These are phyloP conservation scores for Ovibos moschatus DNA, from an alignment of 2,113 vertebrate genomes.

Conservation along the genomic window DNA sequence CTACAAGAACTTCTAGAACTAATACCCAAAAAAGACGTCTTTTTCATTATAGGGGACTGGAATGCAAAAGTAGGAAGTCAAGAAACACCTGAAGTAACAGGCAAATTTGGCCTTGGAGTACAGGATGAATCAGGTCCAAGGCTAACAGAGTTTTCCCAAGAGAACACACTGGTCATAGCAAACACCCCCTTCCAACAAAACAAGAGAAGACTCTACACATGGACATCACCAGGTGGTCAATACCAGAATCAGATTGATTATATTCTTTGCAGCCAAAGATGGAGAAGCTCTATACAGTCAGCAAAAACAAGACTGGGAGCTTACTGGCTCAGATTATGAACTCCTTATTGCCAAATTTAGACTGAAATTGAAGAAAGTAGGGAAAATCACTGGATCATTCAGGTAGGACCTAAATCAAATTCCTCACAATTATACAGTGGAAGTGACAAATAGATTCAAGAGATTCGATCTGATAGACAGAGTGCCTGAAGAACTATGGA, in stretches of 20 bases:
- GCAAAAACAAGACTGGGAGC: not conserved
- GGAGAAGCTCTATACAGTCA: not conserved
- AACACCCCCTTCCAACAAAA: not conserved
- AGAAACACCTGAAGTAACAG: not conserved
- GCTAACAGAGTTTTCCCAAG: not conserved
- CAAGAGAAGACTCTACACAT: not conserved
- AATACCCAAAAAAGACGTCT: accelerated
- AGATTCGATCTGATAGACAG: not conserved
- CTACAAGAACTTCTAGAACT: not conserved
- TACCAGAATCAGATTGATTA: not conserved
- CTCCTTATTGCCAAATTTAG: not conserved
- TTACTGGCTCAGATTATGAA: not conserved
- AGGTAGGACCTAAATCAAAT: not conserved
- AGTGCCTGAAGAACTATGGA: not conserved
- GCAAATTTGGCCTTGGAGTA: not conserved
- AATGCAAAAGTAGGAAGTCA: not conserved
- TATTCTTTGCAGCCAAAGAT: not conserved
- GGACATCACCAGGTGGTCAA: not conserved
- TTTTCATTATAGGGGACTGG: not conserved
- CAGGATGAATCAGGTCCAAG: not conserved
- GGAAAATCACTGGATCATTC: not conserved
- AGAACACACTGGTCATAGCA: not conserved
- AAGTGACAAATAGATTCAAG: not conserved
- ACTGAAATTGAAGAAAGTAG: not conserved
- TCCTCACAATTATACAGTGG: not conserved